Evolutionary conservation across 2,888 invertebrate genomes (phyloP).

Genomic region (Chalcis sispes): DNA sequence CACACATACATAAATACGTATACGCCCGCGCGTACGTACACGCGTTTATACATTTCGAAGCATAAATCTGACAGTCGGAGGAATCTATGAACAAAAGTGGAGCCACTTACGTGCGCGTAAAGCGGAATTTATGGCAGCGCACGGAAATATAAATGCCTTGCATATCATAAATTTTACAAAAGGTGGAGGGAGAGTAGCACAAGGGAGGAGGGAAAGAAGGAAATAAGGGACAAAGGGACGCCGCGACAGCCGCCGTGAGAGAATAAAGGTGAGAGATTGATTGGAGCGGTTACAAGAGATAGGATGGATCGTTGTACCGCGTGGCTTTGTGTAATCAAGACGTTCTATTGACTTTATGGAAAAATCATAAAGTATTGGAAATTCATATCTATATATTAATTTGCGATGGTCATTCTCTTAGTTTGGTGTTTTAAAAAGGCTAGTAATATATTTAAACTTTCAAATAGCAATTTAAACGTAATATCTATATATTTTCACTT

Average conservation of each 20-base stretch:
- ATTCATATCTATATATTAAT: too few relatives aligned
- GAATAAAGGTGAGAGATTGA: constrained; percentile 9
- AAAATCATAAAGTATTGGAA: too few relatives aligned
- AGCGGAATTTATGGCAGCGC: constrained; percentile 68
- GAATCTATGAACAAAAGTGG: constrained; percentile 72
- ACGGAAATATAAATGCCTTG: constrained; percentile 69
- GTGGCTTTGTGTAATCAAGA: too few relatives aligned
- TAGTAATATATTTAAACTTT: too few relatives aligned
- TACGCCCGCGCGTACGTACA: neutral
- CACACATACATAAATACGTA: neutral
- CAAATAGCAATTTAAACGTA: too few relatives aligned
- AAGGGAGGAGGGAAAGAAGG: constrained; percentile 27
- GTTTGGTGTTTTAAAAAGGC: too few relatives aligned
- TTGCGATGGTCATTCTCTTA: too few relatives aligned
- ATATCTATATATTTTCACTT: too few relatives aligned
- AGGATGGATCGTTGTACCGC: too few relatives aligned
- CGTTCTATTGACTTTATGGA: too few relatives aligned
- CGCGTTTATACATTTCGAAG: constrained; percentile 39
- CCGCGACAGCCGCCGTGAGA: neutral
- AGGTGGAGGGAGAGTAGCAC: constrained; percentile 34
- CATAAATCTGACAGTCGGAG: constrained; percentile 69
- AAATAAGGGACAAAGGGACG: constrained; percentile 8
- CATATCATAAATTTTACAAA: constrained; percentile 70
- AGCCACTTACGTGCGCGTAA: constrained; percentile 70
- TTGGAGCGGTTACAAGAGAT: too few relatives aligned